Evolutionary conservation across 2,113 vertebrate genomes (phyloP), one percentile per base, ranked within the genome.

Genomic region (Collichthys lucidus): DNA sequence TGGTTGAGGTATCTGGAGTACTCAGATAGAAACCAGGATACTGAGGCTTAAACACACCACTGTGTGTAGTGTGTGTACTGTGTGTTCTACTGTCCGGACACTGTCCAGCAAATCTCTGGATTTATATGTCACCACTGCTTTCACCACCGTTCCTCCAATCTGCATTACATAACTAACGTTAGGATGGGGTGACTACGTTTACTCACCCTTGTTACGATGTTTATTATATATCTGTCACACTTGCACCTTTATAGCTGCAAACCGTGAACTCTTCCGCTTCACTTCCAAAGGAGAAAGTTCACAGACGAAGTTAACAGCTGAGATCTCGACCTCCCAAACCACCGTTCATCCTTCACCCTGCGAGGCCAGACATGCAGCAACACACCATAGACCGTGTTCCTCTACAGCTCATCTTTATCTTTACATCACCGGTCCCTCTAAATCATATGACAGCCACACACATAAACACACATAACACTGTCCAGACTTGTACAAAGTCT

Each of bases 141-240:
- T 65, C 77, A 83, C 81, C 79, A 62, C 0, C 0, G 7, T 20
- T 24, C 66, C 46, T 53, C 20, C 3, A n/a, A 63, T 56, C 53
- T 6, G 26, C 11, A 11, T 90, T 83, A 83, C n/a, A 29, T 77
- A 90, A 92, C 71, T 71, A 86, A 74, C 56, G 69, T 73, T 65
- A 75, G 61, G 66, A 79, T 42, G 31, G 31, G 74, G 60, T 84
- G 78, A 86, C 68, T 22, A 62, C 72, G 78, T 86, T 85, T 73
- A 71, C 35, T 80, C 79, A 79, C n/a, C n/a, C n/a, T n/a, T n/a
- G n/a, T n/a, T n/a, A n/a, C 57, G 63, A 77, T 80, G 55, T 59
- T 16, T 60, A 61, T 92, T 85, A 83, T 61, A 5, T 80, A 90
- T 88, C 85, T 52, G 55, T 82, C 77, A 76, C 61, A 46, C 69